phyloP scores from a whole-genome alignment of 1,140 invertebrate species.

The Psix sp. region DNA sequence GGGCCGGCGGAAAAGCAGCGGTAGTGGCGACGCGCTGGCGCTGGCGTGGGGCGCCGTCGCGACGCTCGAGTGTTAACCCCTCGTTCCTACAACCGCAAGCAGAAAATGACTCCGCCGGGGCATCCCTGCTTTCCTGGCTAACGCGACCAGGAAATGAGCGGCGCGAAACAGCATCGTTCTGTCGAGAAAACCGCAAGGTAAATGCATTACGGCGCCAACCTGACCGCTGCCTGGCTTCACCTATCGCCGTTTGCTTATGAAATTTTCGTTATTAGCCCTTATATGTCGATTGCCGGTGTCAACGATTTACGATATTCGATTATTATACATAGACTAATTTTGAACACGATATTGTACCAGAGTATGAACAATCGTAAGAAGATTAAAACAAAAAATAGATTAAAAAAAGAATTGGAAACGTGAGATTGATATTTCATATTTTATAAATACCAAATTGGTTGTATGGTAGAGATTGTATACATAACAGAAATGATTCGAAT shows the following conservation, averaged over 20 bases:
- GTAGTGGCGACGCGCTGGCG: constrained; percentile 36
- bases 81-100: constrained; percentile 37
- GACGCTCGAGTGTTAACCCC: constrained; percentile 30
- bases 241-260: constrained; percentile 14
- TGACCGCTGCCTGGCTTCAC: constrained; percentile 8
- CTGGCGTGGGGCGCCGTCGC: constrained; percentile 43
- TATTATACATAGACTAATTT: too few relatives aligned
- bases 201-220: constrained; percentile 43
- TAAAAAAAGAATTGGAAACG: too few relatives aligned
- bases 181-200: constrained; percentile 44
- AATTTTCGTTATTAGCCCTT: constrained; percentile 25
- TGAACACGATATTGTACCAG: too few relatives aligned
- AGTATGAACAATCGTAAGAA: too few relatives aligned
- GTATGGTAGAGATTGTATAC: too few relatives aligned
- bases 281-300: neutral
- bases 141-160: constrained; percentile 44
- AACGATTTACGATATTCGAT: too few relatives aligned
- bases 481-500: too few relatives aligned
- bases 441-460: too few relatives aligned
- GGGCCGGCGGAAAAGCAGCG: constrained; percentile 15
- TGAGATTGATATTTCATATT: too few relatives aligned
- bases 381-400: too few relatives aligned
- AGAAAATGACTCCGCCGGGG: constrained; percentile 47
- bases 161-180: constrained; percentile 32
- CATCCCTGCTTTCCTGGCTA: constrained; percentile 34